Percentiles rank a stretch among this genome's conserved stretches.
These are phyloP conservation scores for Oxyura jamaicensis DNA, from an alignment of 2,113 vertebrate species.

Conservation along the genomic window DNA sequence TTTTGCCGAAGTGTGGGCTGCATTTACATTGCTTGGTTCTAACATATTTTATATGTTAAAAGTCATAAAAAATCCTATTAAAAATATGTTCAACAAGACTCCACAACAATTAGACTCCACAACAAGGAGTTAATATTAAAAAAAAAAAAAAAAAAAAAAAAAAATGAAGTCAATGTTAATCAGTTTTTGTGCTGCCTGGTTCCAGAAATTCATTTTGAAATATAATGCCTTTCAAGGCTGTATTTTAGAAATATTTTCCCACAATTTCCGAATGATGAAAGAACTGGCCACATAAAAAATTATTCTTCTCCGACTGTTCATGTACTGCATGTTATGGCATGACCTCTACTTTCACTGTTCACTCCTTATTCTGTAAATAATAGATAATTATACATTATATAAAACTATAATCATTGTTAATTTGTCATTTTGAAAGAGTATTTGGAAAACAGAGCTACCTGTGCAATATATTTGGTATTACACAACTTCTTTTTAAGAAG, in stretches of 20 bases:
- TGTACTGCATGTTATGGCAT: background rate
- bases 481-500: background rate
- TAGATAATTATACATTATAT: slow-evolving; percentile 21
- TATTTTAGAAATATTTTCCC: slow-evolving; percentile 14
- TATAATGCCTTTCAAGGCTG: background rate
- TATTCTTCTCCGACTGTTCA: background rate
- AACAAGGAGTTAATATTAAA: too few species aligned
- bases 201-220: background rate
- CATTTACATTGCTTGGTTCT: background rate
- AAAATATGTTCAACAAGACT: background rate
- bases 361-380: slow-evolving; percentile 38
- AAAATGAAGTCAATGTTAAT: background rate
- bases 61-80: background rate
- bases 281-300: background rate
- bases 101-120: background rate
- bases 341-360: slow-evolving; percentile 20
- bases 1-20: background rate
- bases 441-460: slow-evolving; percentile 2
- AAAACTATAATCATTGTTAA: slow-evolving; percentile 19
- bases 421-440: slow-evolving; percentile 22
- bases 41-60: background rate
- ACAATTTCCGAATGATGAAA: background rate
- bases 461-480: background rate
- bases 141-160: too few species aligned
- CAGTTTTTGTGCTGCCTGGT: background rate